These are phyloP conservation scores for Chrysolina haemoptera DNA, from an alignment of 2,888 invertebrate species.

Conservation along the genomic window DNA sequence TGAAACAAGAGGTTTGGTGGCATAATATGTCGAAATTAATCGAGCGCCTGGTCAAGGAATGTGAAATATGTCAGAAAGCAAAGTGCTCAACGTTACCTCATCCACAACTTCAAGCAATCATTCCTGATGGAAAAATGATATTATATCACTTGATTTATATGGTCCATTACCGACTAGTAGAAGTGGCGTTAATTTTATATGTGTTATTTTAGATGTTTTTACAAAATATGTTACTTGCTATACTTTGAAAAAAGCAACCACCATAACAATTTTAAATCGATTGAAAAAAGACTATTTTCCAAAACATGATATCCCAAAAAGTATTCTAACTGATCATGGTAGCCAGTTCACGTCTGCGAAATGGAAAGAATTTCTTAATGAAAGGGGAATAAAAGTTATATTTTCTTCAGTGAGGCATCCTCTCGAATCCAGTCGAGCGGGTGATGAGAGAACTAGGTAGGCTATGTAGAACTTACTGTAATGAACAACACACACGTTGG, in stretches of 20 bases:
- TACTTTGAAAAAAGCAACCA: background rate
- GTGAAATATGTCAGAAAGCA: background rate
- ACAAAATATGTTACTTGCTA: conserved; percentile 20
- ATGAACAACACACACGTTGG: background rate
- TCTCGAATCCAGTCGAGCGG: conserved; percentile 14
- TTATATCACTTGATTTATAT: background rate
- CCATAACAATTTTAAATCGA: background rate
- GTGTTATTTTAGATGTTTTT: conserved; percentile 4
- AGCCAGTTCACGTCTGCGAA: conserved; percentile 13
- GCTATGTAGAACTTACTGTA: background rate
- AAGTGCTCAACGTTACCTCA: background rate
- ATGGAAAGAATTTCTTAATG: background rate
- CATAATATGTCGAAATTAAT: background rate
- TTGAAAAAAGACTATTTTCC: conserved; percentile 15
- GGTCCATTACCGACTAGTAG: conserved; percentile 2
- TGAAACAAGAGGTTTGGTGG: conserved; percentile 19
- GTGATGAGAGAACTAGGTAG: conserved; percentile 6
- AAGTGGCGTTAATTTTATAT: conserved; percentile 5
- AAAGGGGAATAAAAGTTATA: conserved; percentile 5
- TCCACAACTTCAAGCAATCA: background rate
- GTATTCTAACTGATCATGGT: conserved; percentile 23
- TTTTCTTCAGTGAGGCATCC: conserved; percentile 11
- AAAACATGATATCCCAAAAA: background rate
- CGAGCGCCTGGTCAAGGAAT: background rate
- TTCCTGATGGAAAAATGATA: conserved; percentile 3